These are phyloP conservation scores for Tyria jacobaeae DNA, from an alignment of 2,888 invertebrate species.

Conservation along the genomic window DNA sequence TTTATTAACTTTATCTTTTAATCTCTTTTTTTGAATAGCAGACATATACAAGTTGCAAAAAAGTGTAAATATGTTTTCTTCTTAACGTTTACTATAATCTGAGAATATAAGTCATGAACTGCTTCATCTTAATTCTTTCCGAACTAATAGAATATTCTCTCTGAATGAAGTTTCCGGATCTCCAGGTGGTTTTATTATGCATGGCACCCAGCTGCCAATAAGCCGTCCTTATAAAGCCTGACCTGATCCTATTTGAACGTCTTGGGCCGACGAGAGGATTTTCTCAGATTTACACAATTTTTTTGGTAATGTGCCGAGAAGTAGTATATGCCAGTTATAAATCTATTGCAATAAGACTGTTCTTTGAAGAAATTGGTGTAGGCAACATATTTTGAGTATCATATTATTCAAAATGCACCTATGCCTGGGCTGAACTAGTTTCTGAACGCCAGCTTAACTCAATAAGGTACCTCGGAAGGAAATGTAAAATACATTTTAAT, in stretches of 20 bases:
- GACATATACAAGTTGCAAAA: not conserved
- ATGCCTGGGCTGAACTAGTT: too few relatives aligned
- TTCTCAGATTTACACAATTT: constrained; percentile 64
- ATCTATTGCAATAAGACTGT: not conserved
- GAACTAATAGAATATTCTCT: constrained; percentile 69
- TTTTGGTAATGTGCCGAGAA: constrained; percentile 41
- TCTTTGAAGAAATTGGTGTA: not conserved
- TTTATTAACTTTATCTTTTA: too few relatives aligned
- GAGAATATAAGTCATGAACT: not conserved
- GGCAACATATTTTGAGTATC: too few relatives aligned
- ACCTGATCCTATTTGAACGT: constrained; percentile 76
- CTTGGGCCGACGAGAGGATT: constrained; percentile 61
- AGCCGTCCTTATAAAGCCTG: constrained; percentile 70
- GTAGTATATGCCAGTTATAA: not conserved
- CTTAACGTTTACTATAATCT: not conserved
- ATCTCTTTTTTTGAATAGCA: not conserved
- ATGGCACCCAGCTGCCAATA: constrained; percentile 72
- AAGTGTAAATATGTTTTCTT: too few relatives aligned
- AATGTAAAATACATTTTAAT: too few relatives aligned
- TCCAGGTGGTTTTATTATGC: constrained; percentile 76
- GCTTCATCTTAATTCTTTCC: constrained; percentile 34
- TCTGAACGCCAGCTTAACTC: too few relatives aligned
- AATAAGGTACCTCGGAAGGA: too few relatives aligned
- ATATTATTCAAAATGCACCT: too few relatives aligned
- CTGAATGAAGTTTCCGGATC: constrained; percentile 53